A percentile compares a stretch with the other conserved stretches of the same genome.
These are phyloP conservation scores for Euplagia quadripunctaria DNA, from an alignment of 2,888 invertebrate species.

Conservation along the genomic window DNA sequence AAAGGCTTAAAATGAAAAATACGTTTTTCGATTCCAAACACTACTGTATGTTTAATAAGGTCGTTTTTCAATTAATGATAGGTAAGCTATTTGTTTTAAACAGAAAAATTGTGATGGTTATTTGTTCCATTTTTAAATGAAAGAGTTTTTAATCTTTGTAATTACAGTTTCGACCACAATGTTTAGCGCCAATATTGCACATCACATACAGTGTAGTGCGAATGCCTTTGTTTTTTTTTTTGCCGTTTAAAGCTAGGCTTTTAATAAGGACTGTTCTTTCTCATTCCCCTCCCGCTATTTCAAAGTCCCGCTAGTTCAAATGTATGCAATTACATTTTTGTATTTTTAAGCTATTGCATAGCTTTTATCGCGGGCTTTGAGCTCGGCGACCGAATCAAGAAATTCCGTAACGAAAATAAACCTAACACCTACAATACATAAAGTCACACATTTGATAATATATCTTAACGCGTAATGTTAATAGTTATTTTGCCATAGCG, in stretches of 20 bases:
- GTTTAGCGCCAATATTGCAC: not conserved
- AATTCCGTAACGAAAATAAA: too few relatives aligned
- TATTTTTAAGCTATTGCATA: too few relatives aligned
- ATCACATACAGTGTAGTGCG: not conserved
- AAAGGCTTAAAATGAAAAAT: conserved; percentile 7
- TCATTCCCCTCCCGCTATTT: not conserved
- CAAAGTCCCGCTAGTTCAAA: too few relatives aligned
- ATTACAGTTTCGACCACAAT: not conserved
- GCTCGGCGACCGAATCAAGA: too few relatives aligned
- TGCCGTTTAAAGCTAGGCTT: not conserved
- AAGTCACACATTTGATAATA: too few relatives aligned
- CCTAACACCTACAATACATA: too few relatives aligned
- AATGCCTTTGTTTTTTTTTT: not conserved
- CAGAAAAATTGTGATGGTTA: not conserved
- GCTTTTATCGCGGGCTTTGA: too few relatives aligned
- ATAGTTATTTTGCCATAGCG: too few relatives aligned
- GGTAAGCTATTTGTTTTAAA: not conserved
- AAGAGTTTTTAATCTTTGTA: not conserved
- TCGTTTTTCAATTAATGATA: not conserved
- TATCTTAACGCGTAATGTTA: too few relatives aligned
- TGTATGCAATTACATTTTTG: too few relatives aligned
- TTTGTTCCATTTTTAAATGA: not conserved
- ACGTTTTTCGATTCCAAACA: not conserved
- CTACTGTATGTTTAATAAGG: not conserved
- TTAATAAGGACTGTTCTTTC: not conserved